A percentile compares a stretch with the other conserved stretches of the same genome.
Evolutionary conservation across 2,113 vertebrate species (phyloP).

Genomic region (Gambusia affinis): DNA sequence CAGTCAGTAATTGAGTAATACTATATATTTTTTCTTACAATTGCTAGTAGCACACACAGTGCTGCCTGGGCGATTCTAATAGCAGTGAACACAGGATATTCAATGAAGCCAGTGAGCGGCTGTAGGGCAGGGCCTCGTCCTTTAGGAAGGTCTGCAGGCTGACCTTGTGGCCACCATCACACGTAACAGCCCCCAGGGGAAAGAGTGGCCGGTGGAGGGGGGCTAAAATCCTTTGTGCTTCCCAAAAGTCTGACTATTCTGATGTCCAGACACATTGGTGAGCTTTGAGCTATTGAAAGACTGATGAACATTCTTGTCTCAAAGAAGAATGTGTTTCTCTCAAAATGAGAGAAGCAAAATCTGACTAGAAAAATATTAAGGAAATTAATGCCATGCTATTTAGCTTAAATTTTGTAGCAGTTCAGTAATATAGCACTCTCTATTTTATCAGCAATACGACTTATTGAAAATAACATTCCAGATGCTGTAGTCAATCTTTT

Average conservation of each 20-base stretch:
- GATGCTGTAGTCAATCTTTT: too few species aligned
- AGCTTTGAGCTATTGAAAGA: constrained; percentile 67
- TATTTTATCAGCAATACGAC: neutral
- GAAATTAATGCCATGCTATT: neutral
- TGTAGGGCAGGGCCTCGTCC: constrained; percentile 63
- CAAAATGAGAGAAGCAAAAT: too few species aligned
- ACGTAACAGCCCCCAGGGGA: constrained; percentile 78
- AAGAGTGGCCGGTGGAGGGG: constrained; percentile 58
- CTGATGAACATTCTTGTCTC: constrained; percentile 28
- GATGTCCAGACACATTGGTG: constrained; percentile 71
- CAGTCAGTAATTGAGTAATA: constrained; percentile 14
- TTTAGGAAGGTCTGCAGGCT: constrained; percentile 82
- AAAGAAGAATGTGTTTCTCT: too few species aligned
- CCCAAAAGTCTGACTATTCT: constrained; percentile 61
- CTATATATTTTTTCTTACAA: constrained; percentile 51
- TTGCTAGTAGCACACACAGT: constrained; percentile 38
- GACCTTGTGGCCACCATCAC: constrained; percentile 84
- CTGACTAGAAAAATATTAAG: neutral
- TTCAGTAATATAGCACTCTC: neutral
- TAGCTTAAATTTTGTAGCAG: neutral
- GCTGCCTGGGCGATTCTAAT: constrained; percentile 68
- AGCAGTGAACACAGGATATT: constrained; percentile 70
- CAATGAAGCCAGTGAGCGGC: constrained; percentile 46
- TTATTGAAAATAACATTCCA: neutral
- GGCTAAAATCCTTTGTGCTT: constrained; percentile 74